Evolutionary conservation across 2,888 invertebrate genomes (phyloP).

Genomic region (Agonum fuliginosum): DNA sequence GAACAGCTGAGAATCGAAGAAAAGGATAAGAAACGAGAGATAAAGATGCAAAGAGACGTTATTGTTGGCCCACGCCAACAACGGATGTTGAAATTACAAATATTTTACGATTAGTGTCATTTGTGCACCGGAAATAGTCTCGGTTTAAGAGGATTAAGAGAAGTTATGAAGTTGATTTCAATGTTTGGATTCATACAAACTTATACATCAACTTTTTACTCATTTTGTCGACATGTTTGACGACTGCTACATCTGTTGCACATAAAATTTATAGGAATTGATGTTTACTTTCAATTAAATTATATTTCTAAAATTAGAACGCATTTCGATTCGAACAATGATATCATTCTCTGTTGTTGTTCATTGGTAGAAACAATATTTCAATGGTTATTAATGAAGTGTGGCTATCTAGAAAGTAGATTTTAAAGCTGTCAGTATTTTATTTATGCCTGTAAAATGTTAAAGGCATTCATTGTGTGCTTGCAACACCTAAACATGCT

Average conservation of each 20-base stretch:
- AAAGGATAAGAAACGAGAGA: not conserved
- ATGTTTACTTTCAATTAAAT: too few relatives aligned
- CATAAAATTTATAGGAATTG: too few relatives aligned
- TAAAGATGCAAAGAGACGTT: conserved; percentile 1
- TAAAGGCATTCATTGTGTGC: conserved; percentile 28
- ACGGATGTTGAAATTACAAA: conserved; percentile 52
- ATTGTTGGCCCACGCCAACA: conserved; percentile 30
- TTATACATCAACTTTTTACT: not conserved
- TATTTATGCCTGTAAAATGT: conserved; percentile 31
- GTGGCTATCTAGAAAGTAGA: conserved; percentile 34
- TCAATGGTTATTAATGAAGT: conserved; percentile 38
- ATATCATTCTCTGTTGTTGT: not conserved
- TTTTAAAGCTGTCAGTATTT: conserved; percentile 23
- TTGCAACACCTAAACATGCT: conserved; percentile 28
- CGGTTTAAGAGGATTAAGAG: conserved; percentile 50
- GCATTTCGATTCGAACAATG: conserved; percentile 1
- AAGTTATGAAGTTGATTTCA: conserved; percentile 37
- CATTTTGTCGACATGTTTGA: conserved; percentile 5
- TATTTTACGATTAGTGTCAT: conserved; percentile 57
- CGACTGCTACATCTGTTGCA: too few relatives aligned
- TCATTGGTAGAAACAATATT: conserved; percentile 38
- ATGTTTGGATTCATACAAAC: conserved; percentile 24
- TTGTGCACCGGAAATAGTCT: conserved; percentile 52
- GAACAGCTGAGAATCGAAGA: not conserved
- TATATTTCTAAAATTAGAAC: conserved; percentile 11